Evolutionary conservation across 2,113 vertebrate genomes (phyloP), one percentile per base, ranked within the genome.

Genomic region (Heterotis niloticus): DNA sequence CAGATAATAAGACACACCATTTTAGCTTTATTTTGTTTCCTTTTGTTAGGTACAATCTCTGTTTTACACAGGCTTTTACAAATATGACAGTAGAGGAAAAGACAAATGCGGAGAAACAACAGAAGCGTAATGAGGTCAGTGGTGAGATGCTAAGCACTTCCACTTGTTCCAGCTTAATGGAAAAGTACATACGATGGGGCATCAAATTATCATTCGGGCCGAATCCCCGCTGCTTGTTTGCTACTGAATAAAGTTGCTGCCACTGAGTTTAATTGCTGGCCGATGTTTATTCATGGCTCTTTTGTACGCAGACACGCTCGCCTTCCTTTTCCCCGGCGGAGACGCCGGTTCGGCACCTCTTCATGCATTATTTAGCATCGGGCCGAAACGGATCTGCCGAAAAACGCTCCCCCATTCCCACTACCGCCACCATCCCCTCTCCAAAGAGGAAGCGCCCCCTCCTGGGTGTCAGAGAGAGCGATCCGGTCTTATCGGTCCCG

Each of bases 251-350:
- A 84, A 85, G 86, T 85, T 82, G 85, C 88, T 83, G 76, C 80
- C 65, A 57, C 85, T 56, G 84, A 84, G 82, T 88, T 88, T 91
- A 91, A 92, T 92, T 90, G 90, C 81, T 20, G 34, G 79, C 83
- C 87, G 84, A 92, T 92, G 90, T 91, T 92, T 91, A 91, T 91
- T 91, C 88, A 91, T 90, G 88, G 86, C 77, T 34, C 73, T 81
- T 76, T 84, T 84, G 78, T 79, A 60, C 23, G 82, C 83, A 83
- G 87, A 82, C 81, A 76, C 81, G 81, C 85, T 84, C 82, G 80
- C 82, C 80, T 89, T 90, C 89, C 89, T 90, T 90, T 89, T 76
- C 81, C 65, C 80, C 28, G 29, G 78, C 81, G 80, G 79, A 86
- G 84, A 83, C 81, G 56, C 80, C 10, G 71, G 80, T 83, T 81